A percentile compares a stretch with the other conserved stretches of the same genome.
These are phyloP conservation scores for Choreutis nemorana DNA, from an alignment of 2,888 invertebrate species.

Conservation along the genomic window DNA sequence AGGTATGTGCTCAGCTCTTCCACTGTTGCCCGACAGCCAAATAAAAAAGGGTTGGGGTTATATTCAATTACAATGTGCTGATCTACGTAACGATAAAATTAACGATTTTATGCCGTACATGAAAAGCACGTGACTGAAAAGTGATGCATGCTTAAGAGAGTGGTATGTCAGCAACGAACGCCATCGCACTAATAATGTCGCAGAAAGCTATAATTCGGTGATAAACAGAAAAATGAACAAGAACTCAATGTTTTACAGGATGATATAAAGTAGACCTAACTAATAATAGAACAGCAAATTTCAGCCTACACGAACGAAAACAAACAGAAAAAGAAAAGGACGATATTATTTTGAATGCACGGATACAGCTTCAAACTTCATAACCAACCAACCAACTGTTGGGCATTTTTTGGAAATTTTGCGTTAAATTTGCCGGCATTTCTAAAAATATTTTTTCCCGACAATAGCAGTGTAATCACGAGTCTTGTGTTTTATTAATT, in stretches of 20 bases:
- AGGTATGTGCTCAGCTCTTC: constrained; percentile 3
- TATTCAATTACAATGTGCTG: constrained; percentile 4
- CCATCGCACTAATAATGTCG: constrained; percentile 4
- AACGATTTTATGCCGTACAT: constrained; percentile 5
- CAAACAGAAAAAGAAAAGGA: no score
- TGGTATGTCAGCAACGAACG: constrained; percentile 5
- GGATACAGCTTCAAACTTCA: no score
- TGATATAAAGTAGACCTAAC: no score
- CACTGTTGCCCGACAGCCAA: constrained; percentile 3
- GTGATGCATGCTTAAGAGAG: constrained; percentile 5
- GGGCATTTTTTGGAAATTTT: no score
- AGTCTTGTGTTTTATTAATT: constrained; percentile 2
- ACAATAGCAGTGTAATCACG: constrained; percentile 4
- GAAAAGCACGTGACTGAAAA: constrained; percentile 6
- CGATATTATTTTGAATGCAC: no score
- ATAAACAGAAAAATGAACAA: constrained; percentile 3
- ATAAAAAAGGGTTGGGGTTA: constrained; percentile 4
- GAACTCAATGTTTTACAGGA: constrained; percentile 4
- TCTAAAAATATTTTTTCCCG: no score
- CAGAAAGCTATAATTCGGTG: constrained; percentile 3
- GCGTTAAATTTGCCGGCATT: no score
- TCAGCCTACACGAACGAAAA: constrained; percentile 1
- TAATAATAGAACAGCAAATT: constrained; percentile 2
- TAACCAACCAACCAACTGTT: no score
- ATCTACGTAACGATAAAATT: constrained; percentile 5